Conservation (phyloP, 1,140 invertebrate genomes). For the Calephelis nemesis region DNA sequence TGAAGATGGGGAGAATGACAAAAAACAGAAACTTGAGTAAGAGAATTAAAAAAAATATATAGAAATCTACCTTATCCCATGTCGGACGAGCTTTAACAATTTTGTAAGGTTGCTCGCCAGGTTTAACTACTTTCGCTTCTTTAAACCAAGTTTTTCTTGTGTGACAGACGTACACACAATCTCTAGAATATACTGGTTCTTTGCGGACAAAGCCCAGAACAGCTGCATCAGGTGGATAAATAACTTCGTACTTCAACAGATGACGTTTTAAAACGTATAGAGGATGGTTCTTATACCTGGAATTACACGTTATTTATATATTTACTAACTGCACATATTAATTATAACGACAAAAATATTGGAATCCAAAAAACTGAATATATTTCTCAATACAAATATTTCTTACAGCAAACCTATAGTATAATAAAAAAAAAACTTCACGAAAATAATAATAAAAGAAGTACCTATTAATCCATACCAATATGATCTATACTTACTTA, state of each 20-base stretch:
- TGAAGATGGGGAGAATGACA: too few relatives aligned
- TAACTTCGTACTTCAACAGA: constrained; percentile 96
- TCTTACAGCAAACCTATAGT: too few relatives aligned
- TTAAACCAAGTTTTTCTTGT: constrained; percentile 95
- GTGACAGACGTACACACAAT: constrained; percentile 91
- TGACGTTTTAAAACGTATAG: constrained; percentile 93
- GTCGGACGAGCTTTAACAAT: constrained; percentile 95
- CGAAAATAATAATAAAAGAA: too few relatives aligned
- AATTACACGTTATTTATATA: constrained; percentile 19
- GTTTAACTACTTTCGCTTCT: constrained; percentile 89
- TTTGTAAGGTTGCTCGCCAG: constrained; percentile 94
- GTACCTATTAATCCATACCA: too few relatives aligned
- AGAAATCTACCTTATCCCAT: constrained; percentile 86
- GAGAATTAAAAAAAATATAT: too few relatives aligned
- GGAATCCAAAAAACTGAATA: too few relatives aligned
- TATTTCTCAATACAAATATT: too few relatives aligned
- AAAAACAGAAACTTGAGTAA: too few relatives aligned
- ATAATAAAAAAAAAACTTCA: too few relatives aligned
- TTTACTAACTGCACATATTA: too few relatives aligned
- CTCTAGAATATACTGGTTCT: constrained; percentile 93
- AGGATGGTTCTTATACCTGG: constrained; percentile 95
- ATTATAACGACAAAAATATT: too few relatives aligned
- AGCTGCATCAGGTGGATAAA: constrained; percentile 94
- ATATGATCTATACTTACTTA: too few relatives aligned
- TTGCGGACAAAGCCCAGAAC: constrained; percentile 91